These are phyloP conservation scores for Acanthopagrus latus DNA, from an alignment of 2,797 vertebrate genomes.

Conservation along the genomic window DNA sequence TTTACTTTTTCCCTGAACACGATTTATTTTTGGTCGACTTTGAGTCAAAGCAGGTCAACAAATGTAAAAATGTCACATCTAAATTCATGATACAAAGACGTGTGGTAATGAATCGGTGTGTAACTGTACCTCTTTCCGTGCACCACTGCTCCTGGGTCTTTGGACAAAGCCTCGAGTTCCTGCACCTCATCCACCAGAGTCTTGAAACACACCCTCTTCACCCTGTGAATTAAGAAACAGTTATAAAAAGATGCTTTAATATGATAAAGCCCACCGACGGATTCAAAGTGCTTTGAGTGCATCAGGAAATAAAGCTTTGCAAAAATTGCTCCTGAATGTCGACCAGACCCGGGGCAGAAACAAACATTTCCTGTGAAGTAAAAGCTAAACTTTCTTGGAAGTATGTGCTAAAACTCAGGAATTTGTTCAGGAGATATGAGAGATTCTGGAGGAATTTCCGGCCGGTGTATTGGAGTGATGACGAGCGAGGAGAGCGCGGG, in stretches of 20 bases:
- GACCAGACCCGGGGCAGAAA: conserved; percentile 20
- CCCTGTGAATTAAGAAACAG: conserved; percentile 74
- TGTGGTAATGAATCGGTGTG: neutral
- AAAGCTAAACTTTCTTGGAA: conserved; percentile 25
- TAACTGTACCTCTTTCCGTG: conserved; percentile 93
- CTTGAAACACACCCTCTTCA: conserved; percentile 95
- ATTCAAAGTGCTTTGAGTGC: conserved; percentile 6
- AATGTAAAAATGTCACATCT: neutral
- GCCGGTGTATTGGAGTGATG: conserved; percentile 51
- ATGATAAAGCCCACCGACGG: neutral
- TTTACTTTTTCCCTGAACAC: neutral
- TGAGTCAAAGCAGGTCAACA: neutral
- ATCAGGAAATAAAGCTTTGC: conserved; percentile 26
- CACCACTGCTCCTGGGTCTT: conserved; percentile 96
- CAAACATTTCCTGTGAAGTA: conserved; percentile 31
- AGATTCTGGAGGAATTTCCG: conserved; percentile 62
- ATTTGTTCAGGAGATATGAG: conserved; percentile 52
- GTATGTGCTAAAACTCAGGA: conserved; percentile 18
- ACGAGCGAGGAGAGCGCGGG: conserved; percentile 54
- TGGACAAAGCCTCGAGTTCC: conserved; percentile 95
- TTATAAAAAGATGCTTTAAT: conserved; percentile 17
- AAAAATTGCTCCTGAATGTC: conserved; percentile 52
- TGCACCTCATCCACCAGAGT: conserved; percentile 98
- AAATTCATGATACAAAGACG: neutral
- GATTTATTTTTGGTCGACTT: neutral